Evolutionary conservation across 2,888 invertebrate genomes (phyloP).

Genomic region (Hedychridium roseum): DNA sequence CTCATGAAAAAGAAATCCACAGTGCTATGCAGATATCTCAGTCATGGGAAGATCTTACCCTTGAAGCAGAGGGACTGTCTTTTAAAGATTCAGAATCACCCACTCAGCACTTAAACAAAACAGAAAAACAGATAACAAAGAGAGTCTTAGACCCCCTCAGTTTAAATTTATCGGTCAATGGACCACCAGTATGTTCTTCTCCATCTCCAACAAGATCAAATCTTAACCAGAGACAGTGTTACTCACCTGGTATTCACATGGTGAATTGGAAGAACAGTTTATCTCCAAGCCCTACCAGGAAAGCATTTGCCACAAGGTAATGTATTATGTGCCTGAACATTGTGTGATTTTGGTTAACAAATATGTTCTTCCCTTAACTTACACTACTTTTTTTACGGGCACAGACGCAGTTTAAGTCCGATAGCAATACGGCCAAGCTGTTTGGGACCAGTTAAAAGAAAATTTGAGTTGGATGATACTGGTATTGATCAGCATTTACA

Average conservation of each 20-base stretch:
- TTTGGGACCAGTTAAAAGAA: slow-evolving; percentile 69
- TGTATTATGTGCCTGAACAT: too few relatives aligned
- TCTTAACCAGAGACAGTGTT: slow-evolving; percentile 66
- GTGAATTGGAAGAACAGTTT: slow-evolving; percentile 66
- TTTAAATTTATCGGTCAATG: slow-evolving; percentile 59
- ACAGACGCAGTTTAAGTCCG: slow-evolving; percentile 83
- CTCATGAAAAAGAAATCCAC: slow-evolving; percentile 91
- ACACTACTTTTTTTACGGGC: slow-evolving; percentile 14
- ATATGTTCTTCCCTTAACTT: too few relatives aligned
- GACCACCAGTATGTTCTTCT: slow-evolving; percentile 68
- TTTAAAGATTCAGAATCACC: slow-evolving; percentile 60
- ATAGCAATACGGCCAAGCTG: slow-evolving; percentile 77
- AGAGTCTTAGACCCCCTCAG: slow-evolving; percentile 62
- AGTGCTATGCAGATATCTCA: slow-evolving; percentile 94
- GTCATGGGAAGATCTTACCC: slow-evolving; percentile 90
- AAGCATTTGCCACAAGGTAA: slow-evolving; percentile 76
- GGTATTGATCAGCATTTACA: slow-evolving; percentile 54
- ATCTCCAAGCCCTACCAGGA: slow-evolving; percentile 87
- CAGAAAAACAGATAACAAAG: slow-evolving; percentile 49
- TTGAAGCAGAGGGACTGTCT: slow-evolving; percentile 70
- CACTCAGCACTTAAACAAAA: slow-evolving; percentile 49
- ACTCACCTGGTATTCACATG: slow-evolving; percentile 68
- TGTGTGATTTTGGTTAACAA: too few relatives aligned
- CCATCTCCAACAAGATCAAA: slow-evolving; percentile 70
- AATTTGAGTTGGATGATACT: slow-evolving; percentile 70